Evolutionary conservation across 2,113 vertebrate genomes (phyloP).

Genomic region (Nibea albiflora): DNA sequence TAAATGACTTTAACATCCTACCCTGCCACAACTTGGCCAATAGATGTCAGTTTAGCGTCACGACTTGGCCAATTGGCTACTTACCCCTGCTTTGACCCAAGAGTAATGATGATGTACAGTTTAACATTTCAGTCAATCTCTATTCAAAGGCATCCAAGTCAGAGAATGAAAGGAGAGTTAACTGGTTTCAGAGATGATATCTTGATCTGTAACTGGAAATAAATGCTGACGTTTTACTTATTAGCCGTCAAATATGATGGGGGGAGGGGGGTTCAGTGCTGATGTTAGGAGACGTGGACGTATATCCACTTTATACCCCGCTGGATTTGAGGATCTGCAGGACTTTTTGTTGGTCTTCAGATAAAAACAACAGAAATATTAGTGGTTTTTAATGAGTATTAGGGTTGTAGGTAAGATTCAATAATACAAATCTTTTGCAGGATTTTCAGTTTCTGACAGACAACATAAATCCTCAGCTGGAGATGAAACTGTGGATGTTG

Average conservation of each 20-base stretch:
- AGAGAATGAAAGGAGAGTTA: conserved; percentile 8
- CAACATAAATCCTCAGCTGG: neutral
- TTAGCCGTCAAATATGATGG: conserved; percentile 45
- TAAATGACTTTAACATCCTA: conserved; percentile 81
- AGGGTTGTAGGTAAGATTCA: conserved; percentile 24
- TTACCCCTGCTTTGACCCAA: conserved; percentile 73
- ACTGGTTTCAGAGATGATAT: conserved; percentile 61
- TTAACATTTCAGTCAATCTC: conserved; percentile 75
- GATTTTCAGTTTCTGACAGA: neutral
- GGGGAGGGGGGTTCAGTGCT: conserved; percentile 6
- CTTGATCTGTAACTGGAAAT: conserved; percentile 69
- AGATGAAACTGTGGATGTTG: neutral
- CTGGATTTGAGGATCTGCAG: conserved; percentile 3
- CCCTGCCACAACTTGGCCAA: conserved; percentile 72
- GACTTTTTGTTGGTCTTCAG: conserved; percentile 14
- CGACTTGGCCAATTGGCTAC: conserved; percentile 73
- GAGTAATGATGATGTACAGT: conserved; percentile 77
- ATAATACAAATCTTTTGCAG: conserved; percentile 7
- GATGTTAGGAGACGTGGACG: conserved; percentile 20
- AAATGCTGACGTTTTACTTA: conserved; percentile 47
- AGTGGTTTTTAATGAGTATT: conserved; percentile 29
- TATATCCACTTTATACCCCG: conserved; percentile 32
- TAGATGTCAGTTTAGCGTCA: conserved; percentile 78
- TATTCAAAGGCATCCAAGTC: conserved; percentile 48
- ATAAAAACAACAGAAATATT: conserved; percentile 7